A percentile compares a stretch with the other conserved stretches of the same genome.
Evolutionary conservation across 2,113 vertebrate genomes (phyloP).

Genomic region (Sitta europaea): DNA sequence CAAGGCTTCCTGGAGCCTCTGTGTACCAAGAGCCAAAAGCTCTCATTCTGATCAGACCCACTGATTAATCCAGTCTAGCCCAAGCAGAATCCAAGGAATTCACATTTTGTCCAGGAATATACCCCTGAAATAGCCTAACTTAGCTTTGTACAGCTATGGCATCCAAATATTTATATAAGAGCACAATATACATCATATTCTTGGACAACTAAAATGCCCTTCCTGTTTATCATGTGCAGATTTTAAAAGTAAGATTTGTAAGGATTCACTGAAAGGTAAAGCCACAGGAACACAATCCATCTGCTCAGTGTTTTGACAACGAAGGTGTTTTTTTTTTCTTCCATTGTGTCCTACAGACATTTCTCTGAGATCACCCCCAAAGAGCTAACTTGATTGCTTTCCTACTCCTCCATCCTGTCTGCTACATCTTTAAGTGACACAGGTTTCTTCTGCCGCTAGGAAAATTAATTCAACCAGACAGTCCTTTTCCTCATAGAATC

Average conservation of each 20-base stretch:
- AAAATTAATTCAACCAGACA: neutral
- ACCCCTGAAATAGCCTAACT: neutral
- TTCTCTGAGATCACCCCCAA: neutral
- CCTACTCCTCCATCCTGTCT: neutral
- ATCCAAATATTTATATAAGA: neutral
- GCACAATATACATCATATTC: neutral
- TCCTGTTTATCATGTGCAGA: neutral
- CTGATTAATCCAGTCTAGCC: neutral
- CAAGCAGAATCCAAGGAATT: neutral
- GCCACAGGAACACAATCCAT: neutral
- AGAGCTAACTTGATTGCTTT: neutral
- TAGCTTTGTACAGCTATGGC: neutral
- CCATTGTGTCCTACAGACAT: neutral
- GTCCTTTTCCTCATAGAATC: neutral
- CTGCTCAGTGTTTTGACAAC: neutral
- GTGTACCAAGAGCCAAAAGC: neutral
- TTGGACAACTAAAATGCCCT: neutral
- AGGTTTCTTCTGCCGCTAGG: neutral
- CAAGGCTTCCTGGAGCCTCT: neutral
- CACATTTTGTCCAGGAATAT: neutral
- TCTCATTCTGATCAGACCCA: neutral
- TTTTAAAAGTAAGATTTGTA: neutral
- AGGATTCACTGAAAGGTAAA: neutral
- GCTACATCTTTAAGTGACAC: neutral
- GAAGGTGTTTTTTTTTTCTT: neutral